Base-by-base conservation (phyloP, 2,113 vertebrate genomes). In the Sinocyclocheilus grahami region DNA sequence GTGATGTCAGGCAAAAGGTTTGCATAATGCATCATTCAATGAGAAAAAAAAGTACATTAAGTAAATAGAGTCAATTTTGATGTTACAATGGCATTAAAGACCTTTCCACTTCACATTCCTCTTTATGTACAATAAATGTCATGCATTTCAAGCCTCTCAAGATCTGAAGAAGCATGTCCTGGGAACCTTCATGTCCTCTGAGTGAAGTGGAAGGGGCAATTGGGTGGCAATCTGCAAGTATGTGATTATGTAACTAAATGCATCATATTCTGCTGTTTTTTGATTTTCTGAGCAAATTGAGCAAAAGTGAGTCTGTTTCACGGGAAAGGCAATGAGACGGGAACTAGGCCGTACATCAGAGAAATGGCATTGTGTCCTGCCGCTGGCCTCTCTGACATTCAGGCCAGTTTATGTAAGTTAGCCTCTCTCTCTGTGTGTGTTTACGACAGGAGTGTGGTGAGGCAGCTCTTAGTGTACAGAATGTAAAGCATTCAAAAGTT, bases 271-370 rank as follows among this genome's bases (percentile, higher is more conserved):
- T 65, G 72, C 78, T 86, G 88, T 85, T 74, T 85, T 75, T 60
- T 88, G 46, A 55, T 85, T 83, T 72, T n/a, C 78, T n/a, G 37
- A 27, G 53, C 83, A 85, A 91, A 91, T 67, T 85, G 22, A 81
- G 65, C 24, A 80, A 89, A 89, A 87, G 20, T 46, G 20, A 87
- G 67, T 84, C 74, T 76, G 87, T 2, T 89, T 91, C 14, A 51
- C n/a, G 53, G 30, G 62, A 82, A 53, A 24, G 13, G 39, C 27
- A 22, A 10, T 46, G 46, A 75, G 42, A 62, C n/a, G 37, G 65
- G 24, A 48, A 78, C 37, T 51, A 78, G 79, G 65, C 48, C 24
- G 55, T 42, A 63, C 65, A 37, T 90, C 88, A 88, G 18, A 51
- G 27, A 58, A 65, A 27, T 58, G 42, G 63, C 58, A 69, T 46